These are phyloP conservation scores for Diplogasteroides magnus DNA, from an alignment of 1,140 invertebrate genomes.

Conservation along the genomic window DNA sequence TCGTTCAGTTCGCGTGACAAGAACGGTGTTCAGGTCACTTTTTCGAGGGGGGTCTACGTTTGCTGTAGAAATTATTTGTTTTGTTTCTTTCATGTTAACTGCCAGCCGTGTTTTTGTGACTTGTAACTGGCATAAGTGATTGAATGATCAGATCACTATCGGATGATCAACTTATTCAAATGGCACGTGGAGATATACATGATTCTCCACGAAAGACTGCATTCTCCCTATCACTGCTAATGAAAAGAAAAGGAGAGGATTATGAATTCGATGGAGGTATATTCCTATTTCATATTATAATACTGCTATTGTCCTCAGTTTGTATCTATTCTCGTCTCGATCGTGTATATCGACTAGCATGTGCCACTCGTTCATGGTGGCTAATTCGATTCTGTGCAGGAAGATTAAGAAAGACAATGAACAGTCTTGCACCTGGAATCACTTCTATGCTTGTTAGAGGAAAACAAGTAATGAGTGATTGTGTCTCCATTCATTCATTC, in stretches of 20 bases:
- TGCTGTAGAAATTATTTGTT: too few relatives aligned
- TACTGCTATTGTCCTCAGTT: neutral
- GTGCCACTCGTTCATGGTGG: constrained; percentile 80
- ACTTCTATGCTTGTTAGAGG: constrained; percentile 92
- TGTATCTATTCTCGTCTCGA: constrained; percentile 72
- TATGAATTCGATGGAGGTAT: constrained; percentile 6
- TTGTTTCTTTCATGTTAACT: too few relatives aligned
- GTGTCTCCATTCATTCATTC: neutral
- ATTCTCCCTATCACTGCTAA: neutral
- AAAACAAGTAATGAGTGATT: constrained; percentile 70
- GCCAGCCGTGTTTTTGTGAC: too few relatives aligned
- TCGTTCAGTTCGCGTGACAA: too few relatives aligned
- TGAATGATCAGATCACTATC: too few relatives aligned
- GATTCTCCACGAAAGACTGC: neutral
- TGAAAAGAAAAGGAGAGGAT: constrained; percentile 4
- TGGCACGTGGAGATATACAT: neutral
- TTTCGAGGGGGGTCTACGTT: too few relatives aligned
- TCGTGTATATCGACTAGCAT: constrained; percentile 76
- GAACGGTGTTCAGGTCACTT: too few relatives aligned
- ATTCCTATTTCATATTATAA: neutral
- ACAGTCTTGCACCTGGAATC: constrained; percentile 94
- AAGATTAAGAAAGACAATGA: constrained; percentile 79
- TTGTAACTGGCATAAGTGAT: too few relatives aligned
- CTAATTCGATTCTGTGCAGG: constrained; percentile 88
- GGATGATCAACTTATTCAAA: too few relatives aligned